Evolutionary conservation across 2,888 invertebrate species (phyloP), one percentile per base, ranked within the genome.

Genomic region (Drosophila formosana): DNA sequence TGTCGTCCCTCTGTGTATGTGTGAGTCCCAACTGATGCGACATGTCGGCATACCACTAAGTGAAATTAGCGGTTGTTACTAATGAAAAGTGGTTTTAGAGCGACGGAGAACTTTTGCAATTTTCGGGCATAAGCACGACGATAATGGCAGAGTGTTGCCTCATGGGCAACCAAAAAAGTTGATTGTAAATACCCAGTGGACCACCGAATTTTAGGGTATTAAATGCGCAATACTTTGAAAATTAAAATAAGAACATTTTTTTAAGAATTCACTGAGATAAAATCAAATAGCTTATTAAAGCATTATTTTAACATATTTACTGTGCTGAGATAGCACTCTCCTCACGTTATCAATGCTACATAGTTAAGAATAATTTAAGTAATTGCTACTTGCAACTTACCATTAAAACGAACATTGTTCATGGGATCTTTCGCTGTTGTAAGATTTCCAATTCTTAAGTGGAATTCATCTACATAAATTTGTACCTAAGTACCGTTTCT

Each of bases 11-110:
- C 9, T 55, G 41, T 52, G 67, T 13, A 52, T 67, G 34, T 41
- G 55, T 25, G 64, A 13, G 47, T 60, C 28, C 57, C 61, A 26
- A 49, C 65, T 67, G 72, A 66, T 72, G 84, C 73, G 76, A 89
- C 85, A 83, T 87, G 79, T 70, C 72, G 82, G 82, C 65, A 43
- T 51, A 64, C 84, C 84, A 79, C 88, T 87, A 89, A 84, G 89
- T 84, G 89, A 84, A 84, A 84, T 87, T 89, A 84, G 89, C 82
- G 84, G 84, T 89, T 89, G 76, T 73, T 89, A 72, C 86, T 88
- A 88, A 84, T 84, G 89, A 83, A 83, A 89, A 83, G 84, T 89
- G 81, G 74, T 85, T 84, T 70, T 47, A 23, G 64, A 41, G 47
- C 57, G 52, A 61, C 64, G 58, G n/a, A 60, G 69, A 86, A 86